phyloP scores from a whole-genome alignment of 2,888 invertebrate genomes.

The Oxycera nigricornis region DNA sequence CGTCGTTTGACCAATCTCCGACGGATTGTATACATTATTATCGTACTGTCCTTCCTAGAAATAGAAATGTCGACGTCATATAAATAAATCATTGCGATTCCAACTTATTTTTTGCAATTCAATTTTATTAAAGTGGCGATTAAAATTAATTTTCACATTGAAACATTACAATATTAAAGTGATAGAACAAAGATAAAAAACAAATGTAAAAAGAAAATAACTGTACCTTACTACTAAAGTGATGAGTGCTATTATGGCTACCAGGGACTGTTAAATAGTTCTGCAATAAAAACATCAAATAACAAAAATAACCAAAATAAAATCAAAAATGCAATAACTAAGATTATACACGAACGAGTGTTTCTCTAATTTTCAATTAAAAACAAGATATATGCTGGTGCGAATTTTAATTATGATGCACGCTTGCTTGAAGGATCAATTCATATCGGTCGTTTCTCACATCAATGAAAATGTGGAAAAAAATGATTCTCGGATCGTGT shows the following conservation, averaged over 20 bases:
- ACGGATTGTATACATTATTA: constrained; percentile 44
- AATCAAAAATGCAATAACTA: constrained; percentile 32
- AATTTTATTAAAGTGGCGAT: not conserved
- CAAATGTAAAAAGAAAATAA: constrained; percentile 63
- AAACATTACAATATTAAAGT: constrained; percentile 1
- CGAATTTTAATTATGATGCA: too few species aligned
- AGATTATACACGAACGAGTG: not conserved
- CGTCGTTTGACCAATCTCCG: constrained; percentile 49
- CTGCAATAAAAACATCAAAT: constrained; percentile 76
- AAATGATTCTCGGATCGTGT: too few species aligned
- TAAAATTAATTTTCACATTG: constrained; percentile 49
- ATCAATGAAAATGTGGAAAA: too few species aligned
- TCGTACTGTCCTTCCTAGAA: constrained; percentile 42
- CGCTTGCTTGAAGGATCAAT: too few species aligned
- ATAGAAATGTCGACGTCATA: not conserved
- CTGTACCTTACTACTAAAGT: constrained; percentile 74
- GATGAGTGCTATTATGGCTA: constrained; percentile 85
- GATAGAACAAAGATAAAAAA: constrained; percentile 54
- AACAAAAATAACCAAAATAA: constrained; percentile 48
- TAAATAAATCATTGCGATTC: not conserved
- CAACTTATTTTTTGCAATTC: not conserved
- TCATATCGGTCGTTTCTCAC: too few species aligned
- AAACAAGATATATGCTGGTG: too few species aligned
- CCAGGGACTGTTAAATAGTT: constrained; percentile 87
- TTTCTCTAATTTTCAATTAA: not conserved